Conservation (phyloP, 2,888 invertebrate genomes). For the Stenoptilia bipunctidactyla region DNA sequence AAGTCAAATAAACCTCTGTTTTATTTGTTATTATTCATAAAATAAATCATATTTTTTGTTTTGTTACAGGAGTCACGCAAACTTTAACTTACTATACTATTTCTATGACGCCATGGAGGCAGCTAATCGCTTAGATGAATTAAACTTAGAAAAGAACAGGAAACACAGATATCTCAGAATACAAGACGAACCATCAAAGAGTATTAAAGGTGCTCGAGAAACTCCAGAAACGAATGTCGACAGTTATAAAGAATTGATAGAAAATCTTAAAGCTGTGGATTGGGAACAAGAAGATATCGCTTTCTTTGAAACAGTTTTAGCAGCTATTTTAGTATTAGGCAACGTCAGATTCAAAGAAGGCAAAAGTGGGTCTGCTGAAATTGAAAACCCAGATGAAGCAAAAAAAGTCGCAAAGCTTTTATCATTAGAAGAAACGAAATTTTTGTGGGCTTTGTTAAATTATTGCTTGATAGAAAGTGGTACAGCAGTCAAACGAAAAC, state of each 20-base stretch:
- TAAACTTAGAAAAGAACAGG: constrained; percentile 76
- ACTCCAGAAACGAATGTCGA: constrained; percentile 74
- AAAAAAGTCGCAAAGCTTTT: constrained; percentile 80
- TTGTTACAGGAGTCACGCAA: constrained; percentile 81
- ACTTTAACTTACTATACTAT: constrained; percentile 92
- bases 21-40: not conserved
- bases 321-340: constrained; percentile 83
- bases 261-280: constrained; percentile 75
- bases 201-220: constrained; percentile 74
- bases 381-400: constrained; percentile 80
- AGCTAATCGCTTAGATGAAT: constrained; percentile 75
- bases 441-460: constrained; percentile 87
- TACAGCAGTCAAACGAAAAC: constrained; percentile 75
- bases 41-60: not conserved
- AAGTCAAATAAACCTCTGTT: constrained; percentile 25
- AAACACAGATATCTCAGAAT: constrained; percentile 82
- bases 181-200: constrained; percentile 66
- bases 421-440: constrained; percentile 83
- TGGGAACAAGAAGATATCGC: constrained; percentile 79
- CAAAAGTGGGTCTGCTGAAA: constrained; percentile 75
- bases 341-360: constrained; percentile 82
- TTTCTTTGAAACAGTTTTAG: constrained; percentile 77
- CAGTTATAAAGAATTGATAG: constrained; percentile 74
- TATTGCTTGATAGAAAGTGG: constrained; percentile 86
- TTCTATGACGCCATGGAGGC: constrained; percentile 87